These are phyloP conservation scores for Gandaritis pyraliata DNA, from an alignment of 2,888 invertebrate genomes.

Conservation along the genomic window DNA sequence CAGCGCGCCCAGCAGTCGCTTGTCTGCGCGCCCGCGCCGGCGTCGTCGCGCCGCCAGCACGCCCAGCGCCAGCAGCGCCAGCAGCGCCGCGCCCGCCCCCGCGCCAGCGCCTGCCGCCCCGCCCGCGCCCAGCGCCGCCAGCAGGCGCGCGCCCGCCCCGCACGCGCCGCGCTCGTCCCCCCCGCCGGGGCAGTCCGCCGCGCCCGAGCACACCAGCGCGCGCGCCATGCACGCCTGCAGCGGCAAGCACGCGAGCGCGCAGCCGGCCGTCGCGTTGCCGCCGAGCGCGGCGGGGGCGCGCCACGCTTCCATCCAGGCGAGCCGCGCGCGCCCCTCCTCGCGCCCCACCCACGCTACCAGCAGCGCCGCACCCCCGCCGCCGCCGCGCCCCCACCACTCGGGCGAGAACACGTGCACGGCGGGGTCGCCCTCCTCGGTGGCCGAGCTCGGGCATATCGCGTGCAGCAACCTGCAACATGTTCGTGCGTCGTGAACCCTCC, in stretches of 20 bases:
- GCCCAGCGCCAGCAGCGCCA: constrained; percentile 69
- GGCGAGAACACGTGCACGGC: constrained; percentile 92
- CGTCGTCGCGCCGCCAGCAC: constrained; percentile 79
- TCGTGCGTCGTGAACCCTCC: too few species aligned
- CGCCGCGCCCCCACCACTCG: constrained; percentile 86
- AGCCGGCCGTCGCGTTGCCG: constrained; percentile 60
- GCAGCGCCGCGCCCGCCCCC: constrained; percentile 78
- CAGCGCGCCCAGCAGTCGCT: constrained; percentile 85
- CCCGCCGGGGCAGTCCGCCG: constrained; percentile 65
- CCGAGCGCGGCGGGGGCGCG: constrained; percentile 46
- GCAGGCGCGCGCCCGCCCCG: constrained; percentile 73
- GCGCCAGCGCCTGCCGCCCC: constrained; percentile 85
- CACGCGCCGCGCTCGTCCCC: constrained; percentile 86
- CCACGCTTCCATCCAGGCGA: constrained; percentile 87
- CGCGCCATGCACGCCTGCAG: constrained; percentile 91
- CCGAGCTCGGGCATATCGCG: constrained; percentile 88
- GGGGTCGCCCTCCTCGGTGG: constrained; percentile 82
- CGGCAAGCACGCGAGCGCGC: constrained; percentile 85
- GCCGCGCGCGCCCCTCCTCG: constrained; percentile 91
- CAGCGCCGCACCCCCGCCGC: constrained; percentile 88
- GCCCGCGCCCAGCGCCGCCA: constrained; percentile 86
- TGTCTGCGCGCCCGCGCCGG: constrained; percentile 82
- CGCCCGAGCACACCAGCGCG: constrained; percentile 90
- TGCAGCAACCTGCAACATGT: constrained; percentile 66
- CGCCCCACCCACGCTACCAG: constrained; percentile 93